Evolutionary conservation across 2,888 invertebrate genomes (phyloP), one percentile per base, ranked within the genome.

Genomic region (Lycophotia porphyrea): DNA sequence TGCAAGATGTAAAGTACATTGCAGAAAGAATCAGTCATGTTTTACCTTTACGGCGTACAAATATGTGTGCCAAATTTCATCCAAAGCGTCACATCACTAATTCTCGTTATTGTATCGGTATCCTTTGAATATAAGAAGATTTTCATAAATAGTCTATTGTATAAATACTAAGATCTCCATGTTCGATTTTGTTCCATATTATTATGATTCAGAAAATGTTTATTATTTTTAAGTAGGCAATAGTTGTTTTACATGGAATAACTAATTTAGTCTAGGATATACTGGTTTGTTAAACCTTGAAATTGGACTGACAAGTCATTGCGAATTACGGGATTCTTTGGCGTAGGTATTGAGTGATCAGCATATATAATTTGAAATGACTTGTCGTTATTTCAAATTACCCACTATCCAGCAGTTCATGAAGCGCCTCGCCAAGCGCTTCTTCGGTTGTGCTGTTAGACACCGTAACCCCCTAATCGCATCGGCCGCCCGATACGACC

Each of bases 21-120:
- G n/a, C n/a, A n/a, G n/a, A n/a, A n/a, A n/a, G n/a, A n/a, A n/a
- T n/a, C n/a, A n/a, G n/a, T n/a, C n/a, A n/a, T n/a, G n/a, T n/a
- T n/a, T n/a, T n/a, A n/a, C n/a, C n/a, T n/a, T n/a, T n/a, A n/a
- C n/a, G n/a, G n/a, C n/a, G n/a, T n/a, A n/a, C n/a, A n/a, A n/a
- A n/a, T n/a, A n/a, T n/a, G n/a, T n/a, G n/a, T n/a, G n/a, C n/a
- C n/a, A n/a, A n/a, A n/a, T n/a, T n/a, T n/a, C n/a, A n/a, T n/a
- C n/a, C n/a, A n/a, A n/a, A n/a, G n/a, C 0, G 58, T 66, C 66
- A 42, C 81, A 67, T 84, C 84, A 80, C 80, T 83, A 72, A 52
- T 36, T 74, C 47, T 49, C 36, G 64, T 80, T 74, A 76, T 80
- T 66, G 55, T 74, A 65, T 52, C 24, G 49, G 60, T 36, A 52